Evolutionary conservation across 2,888 invertebrate species (phyloP).

Genomic region (Pseudeuparius sepicola): DNA sequence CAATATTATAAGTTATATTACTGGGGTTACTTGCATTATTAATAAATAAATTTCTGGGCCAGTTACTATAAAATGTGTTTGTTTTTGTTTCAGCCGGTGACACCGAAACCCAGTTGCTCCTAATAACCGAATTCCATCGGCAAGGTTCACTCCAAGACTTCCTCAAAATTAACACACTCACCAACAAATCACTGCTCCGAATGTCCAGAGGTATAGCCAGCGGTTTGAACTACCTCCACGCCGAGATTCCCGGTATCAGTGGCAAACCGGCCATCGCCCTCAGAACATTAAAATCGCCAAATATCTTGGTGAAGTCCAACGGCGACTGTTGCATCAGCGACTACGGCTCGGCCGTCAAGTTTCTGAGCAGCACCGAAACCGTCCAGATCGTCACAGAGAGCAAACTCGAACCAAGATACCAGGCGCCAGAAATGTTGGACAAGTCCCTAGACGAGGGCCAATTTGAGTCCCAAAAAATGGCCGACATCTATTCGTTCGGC

Average conservation of each 20-base stretch:
- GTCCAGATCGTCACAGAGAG: slow-evolving; percentile 6
- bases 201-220: slow-evolving; percentile 20
- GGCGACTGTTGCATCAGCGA: slow-evolving; percentile 23
- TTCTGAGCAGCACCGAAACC: slow-evolving; percentile 10
- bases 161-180: slow-evolving; percentile 18
- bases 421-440: slow-evolving; percentile 23
- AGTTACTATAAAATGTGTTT: too few species aligned
- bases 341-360: slow-evolving; percentile 21
- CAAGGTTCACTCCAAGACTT: slow-evolving; percentile 20
- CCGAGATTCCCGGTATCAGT: slow-evolving; percentile 22
- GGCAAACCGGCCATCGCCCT: slow-evolving; percentile 23
- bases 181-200: slow-evolving; percentile 11
- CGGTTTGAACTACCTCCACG: slow-evolving; percentile 21
- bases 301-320: slow-evolving; percentile 21
- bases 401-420: slow-evolving; percentile 15
- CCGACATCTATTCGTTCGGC: slow-evolving; percentile 23
- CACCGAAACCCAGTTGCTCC: slow-evolving; percentile 18
- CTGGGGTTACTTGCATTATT: too few species aligned
- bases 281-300: slow-evolving; percentile 22
- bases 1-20: too few species aligned
- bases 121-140: slow-evolving; percentile 22
- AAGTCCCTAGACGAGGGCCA: slow-evolving; percentile 15
- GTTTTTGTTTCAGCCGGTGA: slow-evolving; percentile 11
- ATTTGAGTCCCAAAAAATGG: slow-evolving; percentile 20
- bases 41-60: too few species aligned